Evolutionary conservation across 2,888 invertebrate genomes (phyloP).

Genomic region (Galerucella pusilla): DNA sequence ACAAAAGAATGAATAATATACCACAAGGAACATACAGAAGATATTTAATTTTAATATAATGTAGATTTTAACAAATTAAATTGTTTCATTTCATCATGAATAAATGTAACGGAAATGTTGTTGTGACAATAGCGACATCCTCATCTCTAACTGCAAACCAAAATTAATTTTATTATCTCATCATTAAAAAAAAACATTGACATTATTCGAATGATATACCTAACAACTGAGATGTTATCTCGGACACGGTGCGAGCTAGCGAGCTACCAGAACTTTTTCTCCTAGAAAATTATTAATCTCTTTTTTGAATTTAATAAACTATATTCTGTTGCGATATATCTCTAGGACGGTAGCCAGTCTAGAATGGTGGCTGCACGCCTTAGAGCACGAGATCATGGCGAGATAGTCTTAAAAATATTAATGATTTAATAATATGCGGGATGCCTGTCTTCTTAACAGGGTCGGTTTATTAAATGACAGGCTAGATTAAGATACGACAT

Average conservation of each 20-base stretch:
- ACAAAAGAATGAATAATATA: too few species aligned
- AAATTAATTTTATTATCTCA: conserved; percentile 31
- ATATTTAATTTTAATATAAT: too few species aligned
- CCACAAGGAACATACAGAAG: too few species aligned
- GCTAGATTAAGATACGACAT: conserved; percentile 6
- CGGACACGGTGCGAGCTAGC: conserved; percentile 19
- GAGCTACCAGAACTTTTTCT: conserved; percentile 30
- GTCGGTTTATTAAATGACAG: conserved; percentile 20
- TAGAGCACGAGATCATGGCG: conserved; percentile 29
- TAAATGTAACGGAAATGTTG: too few species aligned
- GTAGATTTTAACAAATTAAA: too few species aligned
- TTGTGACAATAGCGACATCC: too few species aligned
- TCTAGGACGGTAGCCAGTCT: conserved; percentile 44
- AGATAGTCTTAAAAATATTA: conserved; percentile 40
- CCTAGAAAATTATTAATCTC: conserved; percentile 39
- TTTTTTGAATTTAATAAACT: conserved; percentile 39
- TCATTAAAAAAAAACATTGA: conserved; percentile 25
- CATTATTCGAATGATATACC: conserved; percentile 25
- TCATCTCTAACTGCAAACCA: neutral
- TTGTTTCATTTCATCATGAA: too few species aligned
- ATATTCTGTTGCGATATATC: conserved; percentile 36
- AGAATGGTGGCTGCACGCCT: conserved; percentile 40
- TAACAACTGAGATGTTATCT: conserved; percentile 28
- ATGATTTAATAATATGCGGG: conserved; percentile 45
- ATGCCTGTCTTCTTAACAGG: conserved; percentile 29